These are phyloP conservation scores for Platyrinchus mystaceus DNA, from an alignment of 2,797 vertebrate species.

Conservation along the genomic window DNA sequence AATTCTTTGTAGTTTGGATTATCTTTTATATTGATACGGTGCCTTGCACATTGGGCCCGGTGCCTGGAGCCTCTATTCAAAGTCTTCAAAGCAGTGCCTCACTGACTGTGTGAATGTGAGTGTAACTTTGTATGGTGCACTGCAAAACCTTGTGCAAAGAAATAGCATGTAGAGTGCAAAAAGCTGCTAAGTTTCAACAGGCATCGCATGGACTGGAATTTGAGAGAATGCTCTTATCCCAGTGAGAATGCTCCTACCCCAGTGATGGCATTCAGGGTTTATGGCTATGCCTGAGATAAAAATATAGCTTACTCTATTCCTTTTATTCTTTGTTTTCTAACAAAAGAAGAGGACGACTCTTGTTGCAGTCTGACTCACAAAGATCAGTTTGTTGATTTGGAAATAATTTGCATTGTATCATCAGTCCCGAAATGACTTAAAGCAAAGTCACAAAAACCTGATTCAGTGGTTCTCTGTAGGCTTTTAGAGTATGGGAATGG, in stretches of 20 bases:
- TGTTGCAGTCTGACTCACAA: conserved; percentile 28
- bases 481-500: neutral
- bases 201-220: neutral
- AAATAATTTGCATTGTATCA: conserved; percentile 42
- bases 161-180: neutral
- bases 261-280: neutral
- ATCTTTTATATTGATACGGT: conserved; percentile 1
- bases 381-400: conserved; percentile 43
- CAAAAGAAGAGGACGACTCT: conserved; percentile 1
- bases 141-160: neutral
- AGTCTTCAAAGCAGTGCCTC: neutral
- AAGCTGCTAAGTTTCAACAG: neutral
- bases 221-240: neutral
- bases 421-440: conserved; percentile 16
- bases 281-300: neutral
- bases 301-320: neutral
- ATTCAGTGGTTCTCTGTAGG: neutral
- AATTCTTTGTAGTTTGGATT: conserved; percentile 31
- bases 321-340: conserved; percentile 43
- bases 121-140: neutral
- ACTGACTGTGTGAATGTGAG: neutral
- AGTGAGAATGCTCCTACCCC: neutral
- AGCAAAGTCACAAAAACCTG: conserved; percentile 15
- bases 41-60: neutral
- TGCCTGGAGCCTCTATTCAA: neutral